phyloP scores from a whole-genome alignment of 2,888 invertebrate genomes.

The Cataglyphis altisquamis region DNA sequence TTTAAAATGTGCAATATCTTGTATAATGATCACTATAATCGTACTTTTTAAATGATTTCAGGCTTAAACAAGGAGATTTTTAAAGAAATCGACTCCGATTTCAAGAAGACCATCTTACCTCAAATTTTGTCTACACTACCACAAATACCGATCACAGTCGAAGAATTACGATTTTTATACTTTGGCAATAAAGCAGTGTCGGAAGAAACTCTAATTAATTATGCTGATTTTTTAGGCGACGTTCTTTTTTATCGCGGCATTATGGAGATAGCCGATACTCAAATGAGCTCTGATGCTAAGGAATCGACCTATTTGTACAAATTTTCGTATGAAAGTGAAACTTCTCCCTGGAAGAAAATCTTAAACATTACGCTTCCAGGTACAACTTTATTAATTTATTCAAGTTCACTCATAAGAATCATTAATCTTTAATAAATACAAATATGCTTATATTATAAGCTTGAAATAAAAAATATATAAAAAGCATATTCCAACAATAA shows the following conservation, averaged over 20 bases:
- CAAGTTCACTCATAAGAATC: neutral
- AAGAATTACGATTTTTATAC: slow-evolving; percentile 75
- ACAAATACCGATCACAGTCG: slow-evolving; percentile 56
- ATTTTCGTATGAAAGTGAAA: slow-evolving; percentile 75
- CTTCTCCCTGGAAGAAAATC: slow-evolving; percentile 65
- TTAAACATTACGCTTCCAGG: slow-evolving; percentile 71
- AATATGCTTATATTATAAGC: neutral
- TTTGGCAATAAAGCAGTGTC: slow-evolving; percentile 72
- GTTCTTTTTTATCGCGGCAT: slow-evolving; percentile 74
- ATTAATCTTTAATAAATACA: neutral
- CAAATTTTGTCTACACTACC: neutral
- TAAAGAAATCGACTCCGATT: slow-evolving; percentile 60
- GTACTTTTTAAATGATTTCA: slow-evolving; percentile 3
- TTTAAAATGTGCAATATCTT: neutral
- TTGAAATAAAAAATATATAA: neutral
- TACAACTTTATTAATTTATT: slow-evolving; percentile 53
- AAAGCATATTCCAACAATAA: neutral
- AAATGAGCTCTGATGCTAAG: slow-evolving; percentile 51
- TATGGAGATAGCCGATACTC: slow-evolving; percentile 71
- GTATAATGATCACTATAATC: neutral
- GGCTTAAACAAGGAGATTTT: slow-evolving; percentile 40
- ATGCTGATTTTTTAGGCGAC: slow-evolving; percentile 72
- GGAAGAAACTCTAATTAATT: slow-evolving; percentile 57
- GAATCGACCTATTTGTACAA: slow-evolving; percentile 78
- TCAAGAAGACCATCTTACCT: slow-evolving; percentile 56